A percentile compares a stretch with the other conserved stretches of the same genome.
phyloP scores from a whole-genome alignment of 2,113 vertebrate genomes.

The Podarcis cretensis region DNA sequence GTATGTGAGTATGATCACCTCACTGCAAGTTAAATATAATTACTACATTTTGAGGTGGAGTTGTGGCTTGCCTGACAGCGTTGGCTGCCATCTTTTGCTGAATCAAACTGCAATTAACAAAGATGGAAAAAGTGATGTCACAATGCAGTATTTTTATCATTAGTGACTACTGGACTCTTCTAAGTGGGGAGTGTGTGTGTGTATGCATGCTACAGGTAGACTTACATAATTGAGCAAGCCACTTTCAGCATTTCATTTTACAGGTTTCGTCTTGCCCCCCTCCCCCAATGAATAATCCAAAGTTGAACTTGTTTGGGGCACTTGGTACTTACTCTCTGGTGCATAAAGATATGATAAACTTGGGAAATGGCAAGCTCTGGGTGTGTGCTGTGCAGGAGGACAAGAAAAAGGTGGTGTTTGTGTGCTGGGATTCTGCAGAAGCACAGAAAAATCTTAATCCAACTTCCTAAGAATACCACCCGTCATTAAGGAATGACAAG shows the following conservation, averaged over 20 bases:
- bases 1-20: not conserved
- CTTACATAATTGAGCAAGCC: not conserved
- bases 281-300: not conserved
- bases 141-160: not conserved
- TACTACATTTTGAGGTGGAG: slow-evolving; percentile 1
- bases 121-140: slow-evolving; percentile 20
- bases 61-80: slow-evolving; percentile 9
- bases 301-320: not conserved
- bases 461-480: not conserved
- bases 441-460: not conserved
- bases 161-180: not conserved
- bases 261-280: too few relatives aligned
- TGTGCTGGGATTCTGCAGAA: not conserved
- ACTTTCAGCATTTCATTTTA: not conserved
- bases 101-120: slow-evolving; percentile 5
- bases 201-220: not conserved
- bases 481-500: not conserved
- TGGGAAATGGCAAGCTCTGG: not conserved
- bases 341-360: not conserved
- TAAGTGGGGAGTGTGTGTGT: not conserved
- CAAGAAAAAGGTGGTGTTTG: not conserved
- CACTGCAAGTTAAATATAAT: slow-evolving; percentile 13
- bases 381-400: not conserved
- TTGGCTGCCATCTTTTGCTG: slow-evolving; percentile 2
- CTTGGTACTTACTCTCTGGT: not conserved